Conservation (phyloP, 2,888 invertebrate genomes). For the Hyposoter dolosus region DNA sequence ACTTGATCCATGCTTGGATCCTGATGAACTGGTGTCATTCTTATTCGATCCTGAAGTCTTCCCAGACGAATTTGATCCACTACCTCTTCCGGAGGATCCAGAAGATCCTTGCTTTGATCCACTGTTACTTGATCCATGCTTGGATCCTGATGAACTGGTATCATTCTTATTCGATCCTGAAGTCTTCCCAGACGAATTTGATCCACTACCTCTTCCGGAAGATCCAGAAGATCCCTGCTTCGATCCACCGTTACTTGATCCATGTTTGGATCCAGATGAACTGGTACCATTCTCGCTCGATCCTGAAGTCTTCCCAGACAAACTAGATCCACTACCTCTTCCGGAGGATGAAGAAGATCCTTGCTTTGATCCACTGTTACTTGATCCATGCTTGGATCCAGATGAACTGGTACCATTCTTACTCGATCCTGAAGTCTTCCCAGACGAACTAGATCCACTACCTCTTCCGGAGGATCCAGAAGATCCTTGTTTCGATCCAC, state of each 20-base stretch:
- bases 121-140: too few species aligned
- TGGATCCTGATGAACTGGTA: too few species aligned
- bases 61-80: neutral
- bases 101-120: too few species aligned
- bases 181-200: too few species aligned
- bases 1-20: neutral
- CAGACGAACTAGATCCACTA: neutral
- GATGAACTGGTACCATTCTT: neutral
- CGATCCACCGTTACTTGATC: too few species aligned
- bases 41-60: too few species aligned
- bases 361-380: neutral
- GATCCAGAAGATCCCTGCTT: too few species aligned
- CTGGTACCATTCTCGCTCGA: too few species aligned
- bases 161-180: too few species aligned
- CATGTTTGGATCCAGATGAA: too few species aligned
- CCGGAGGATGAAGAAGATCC: neutral
- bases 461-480: too few species aligned
- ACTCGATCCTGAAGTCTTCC: neutral
- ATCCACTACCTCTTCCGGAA: neutral
- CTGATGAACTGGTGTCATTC: too few species aligned
- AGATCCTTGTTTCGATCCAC: neutral
- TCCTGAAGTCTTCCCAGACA: neutral
- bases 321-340: neutral
- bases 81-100: neutral
- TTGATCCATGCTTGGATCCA: slow-evolving; percentile 28